A percentile compares a stretch with the other conserved stretches of the same genome.
Evolutionary conservation across 2,113 vertebrate species (phyloP).

Genomic region (Meleagris gallopavo): DNA sequence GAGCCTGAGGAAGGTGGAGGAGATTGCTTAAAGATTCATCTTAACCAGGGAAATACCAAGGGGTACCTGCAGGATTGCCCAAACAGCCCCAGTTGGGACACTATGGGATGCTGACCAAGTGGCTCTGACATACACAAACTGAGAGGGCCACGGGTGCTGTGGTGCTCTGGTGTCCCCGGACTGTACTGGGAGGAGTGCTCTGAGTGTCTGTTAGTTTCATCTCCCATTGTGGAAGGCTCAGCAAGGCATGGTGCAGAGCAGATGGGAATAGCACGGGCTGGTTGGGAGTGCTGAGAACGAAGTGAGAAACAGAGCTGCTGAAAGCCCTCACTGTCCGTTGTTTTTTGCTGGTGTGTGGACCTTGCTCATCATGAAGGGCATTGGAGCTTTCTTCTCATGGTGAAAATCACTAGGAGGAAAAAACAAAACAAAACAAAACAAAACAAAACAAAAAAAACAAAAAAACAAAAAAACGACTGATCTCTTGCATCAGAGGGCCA

Average conservation of each 20-base stretch:
- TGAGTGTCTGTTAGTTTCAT: background rate
- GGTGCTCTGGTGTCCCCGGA: background rate
- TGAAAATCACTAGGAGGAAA: background rate
- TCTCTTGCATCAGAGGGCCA: background rate
- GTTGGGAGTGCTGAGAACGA: background rate
- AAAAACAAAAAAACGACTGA: too few species aligned
- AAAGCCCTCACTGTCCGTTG: slow-evolving; percentile 8
- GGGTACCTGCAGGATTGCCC: background rate
- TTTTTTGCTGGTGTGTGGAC: background rate
- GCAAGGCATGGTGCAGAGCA: background rate
- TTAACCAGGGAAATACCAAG: background rate
- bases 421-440: too few species aligned
- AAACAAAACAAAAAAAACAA: too few species aligned
- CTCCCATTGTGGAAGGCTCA: background rate
- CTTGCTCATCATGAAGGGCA: background rate
- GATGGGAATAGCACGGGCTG: background rate
- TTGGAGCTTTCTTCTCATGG: background rate
- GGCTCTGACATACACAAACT: background rate
- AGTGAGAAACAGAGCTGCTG: background rate
- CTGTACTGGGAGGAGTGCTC: background rate
- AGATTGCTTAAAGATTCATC: background rate
- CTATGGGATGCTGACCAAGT: background rate
- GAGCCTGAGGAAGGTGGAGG: background rate
- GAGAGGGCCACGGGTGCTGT: background rate
- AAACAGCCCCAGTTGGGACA: background rate